Conservation (phyloP, 2,888 invertebrate species). For the Rhagonycha lutea region DNA sequence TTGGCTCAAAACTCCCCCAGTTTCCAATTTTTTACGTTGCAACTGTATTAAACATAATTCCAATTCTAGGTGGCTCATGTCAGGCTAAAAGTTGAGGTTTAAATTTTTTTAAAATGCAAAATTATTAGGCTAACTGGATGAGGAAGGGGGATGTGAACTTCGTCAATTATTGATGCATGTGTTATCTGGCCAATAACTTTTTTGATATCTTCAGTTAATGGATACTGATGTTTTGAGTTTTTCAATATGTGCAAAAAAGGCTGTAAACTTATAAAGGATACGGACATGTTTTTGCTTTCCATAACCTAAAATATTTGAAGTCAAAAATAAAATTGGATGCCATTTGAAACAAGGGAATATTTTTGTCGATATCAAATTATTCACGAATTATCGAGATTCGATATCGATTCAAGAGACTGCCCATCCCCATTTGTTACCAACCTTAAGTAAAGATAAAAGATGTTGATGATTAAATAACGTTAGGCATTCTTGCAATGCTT, state of each 20-base stretch:
- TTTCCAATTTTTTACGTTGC: slow-evolving; percentile 68
- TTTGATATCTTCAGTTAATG: slow-evolving; percentile 18
- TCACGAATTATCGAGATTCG: too few species aligned
- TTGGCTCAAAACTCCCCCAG: slow-evolving; percentile 66
- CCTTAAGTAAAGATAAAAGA: slow-evolving; percentile 55
- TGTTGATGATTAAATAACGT: slow-evolving; percentile 53
- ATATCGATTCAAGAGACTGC: too few species aligned
- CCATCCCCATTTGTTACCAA: slow-evolving; percentile 41
- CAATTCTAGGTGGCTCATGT: slow-evolving; percentile 67
- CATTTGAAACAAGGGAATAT: neutral
- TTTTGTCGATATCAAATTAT: too few species aligned
- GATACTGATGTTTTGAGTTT: neutral
- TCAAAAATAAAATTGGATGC: slow-evolving; percentile 2
- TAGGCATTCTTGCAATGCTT: slow-evolving; percentile 56
- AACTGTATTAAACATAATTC: slow-evolving; percentile 68
- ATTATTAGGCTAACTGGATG: slow-evolving; percentile 54
- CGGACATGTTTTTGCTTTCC: slow-evolving; percentile 26
- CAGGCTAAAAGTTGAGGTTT: slow-evolving; percentile 51
- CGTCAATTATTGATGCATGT: slow-evolving; percentile 27
- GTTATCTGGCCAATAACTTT: slow-evolving; percentile 28
- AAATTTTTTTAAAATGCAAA: neutral
- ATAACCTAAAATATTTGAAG: slow-evolving; percentile 31
- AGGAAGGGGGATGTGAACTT: slow-evolving; percentile 47
- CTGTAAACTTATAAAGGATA: slow-evolving; percentile 32
- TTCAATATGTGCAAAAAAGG: slow-evolving; percentile 20